Evolutionary conservation across 2,888 invertebrate species (phyloP).

Genomic region (Drosophila meridionalis): DNA sequence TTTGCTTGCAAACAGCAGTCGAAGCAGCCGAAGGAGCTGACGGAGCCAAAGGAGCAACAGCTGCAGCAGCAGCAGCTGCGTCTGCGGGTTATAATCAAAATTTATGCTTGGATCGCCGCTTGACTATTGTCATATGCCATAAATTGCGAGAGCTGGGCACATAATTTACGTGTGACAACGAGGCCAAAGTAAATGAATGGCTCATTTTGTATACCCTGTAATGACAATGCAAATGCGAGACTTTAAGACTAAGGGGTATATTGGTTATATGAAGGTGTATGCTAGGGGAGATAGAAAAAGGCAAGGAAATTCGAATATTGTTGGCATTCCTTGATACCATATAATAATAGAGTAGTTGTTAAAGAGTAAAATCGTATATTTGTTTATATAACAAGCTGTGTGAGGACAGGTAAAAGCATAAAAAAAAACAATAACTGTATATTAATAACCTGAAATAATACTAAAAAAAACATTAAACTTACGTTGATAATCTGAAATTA

Average conservation of each 20-base stretch:
- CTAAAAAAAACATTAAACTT: too few species aligned
- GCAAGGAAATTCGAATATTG: background rate
- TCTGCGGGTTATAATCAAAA: constrained; percentile 65
- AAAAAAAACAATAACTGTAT: too few species aligned
- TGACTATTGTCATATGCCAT: constrained; percentile 69
- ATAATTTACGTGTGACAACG: constrained; percentile 74
- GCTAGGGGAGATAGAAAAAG: too few species aligned
- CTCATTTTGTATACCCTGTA: constrained; percentile 53
- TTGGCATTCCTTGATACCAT: background rate
- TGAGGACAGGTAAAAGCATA: too few species aligned
- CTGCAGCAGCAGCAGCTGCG: constrained; percentile 15
- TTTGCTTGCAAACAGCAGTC: constrained; percentile 39
- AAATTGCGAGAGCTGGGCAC: constrained; percentile 59
- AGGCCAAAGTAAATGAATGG: constrained; percentile 69
- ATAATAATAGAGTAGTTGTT: background rate
- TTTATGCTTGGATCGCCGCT: constrained; percentile 68
- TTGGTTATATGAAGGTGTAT: background rate
- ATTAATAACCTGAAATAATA: too few species aligned
- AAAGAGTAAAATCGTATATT: too few species aligned
- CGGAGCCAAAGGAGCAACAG: background rate
- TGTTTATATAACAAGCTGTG: too few species aligned
- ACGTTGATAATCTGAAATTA: too few species aligned
- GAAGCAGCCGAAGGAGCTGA: background rate
- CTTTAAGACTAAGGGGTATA: background rate
- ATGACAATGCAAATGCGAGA: background rate